Base-by-base conservation (phyloP, 2,888 invertebrate species). In the Heliconius ismenius region DNA sequence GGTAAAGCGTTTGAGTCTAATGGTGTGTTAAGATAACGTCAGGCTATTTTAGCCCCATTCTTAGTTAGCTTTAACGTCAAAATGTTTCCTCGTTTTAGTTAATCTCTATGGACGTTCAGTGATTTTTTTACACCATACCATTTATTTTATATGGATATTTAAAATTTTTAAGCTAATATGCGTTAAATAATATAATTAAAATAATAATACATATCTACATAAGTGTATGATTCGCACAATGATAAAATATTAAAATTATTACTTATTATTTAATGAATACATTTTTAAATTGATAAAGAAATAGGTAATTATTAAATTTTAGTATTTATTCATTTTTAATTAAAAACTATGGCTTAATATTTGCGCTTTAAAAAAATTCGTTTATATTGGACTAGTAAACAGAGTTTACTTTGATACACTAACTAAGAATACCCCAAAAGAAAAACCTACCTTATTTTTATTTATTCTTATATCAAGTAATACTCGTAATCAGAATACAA, bases 21-120 rank as follows among this genome's bases (percentile, higher is more conserved):
- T 90, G 89, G 90, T 86, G 88, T 87, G 89, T 91, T 89, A 88
- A 90, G 92, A 91, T 91, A 91, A 88, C 86, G 85, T 86, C 85
- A 85, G 86, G 86, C 81, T 82, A 84, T 83, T 83, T 82, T 80
- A 81, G 81, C 81, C 79, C 74, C 76, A 69, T 64, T 78, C 70
- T 78, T 81, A 81, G 80, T 81, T 81, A 81, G 79, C 76, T 79
- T 81, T 79, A 80, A 78, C 74, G 77, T 79, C 79, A 72, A 80
- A 78, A 77, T 72, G 18, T 49, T 73, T 73, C 75, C 73, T 81
- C 68, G 64, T 77, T 65, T 73, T 65, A 28, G 75, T 70, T 54
- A 60, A 73, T 63, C 68, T 73, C 58, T 67, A 68, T 58, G 39
- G 43, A 62, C 18, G 15, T 64, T 72, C 67, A 62, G 62, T 36